Evolutionary conservation across 2,113 vertebrate species (phyloP).

Genomic region (Tyrannus savana): DNA sequence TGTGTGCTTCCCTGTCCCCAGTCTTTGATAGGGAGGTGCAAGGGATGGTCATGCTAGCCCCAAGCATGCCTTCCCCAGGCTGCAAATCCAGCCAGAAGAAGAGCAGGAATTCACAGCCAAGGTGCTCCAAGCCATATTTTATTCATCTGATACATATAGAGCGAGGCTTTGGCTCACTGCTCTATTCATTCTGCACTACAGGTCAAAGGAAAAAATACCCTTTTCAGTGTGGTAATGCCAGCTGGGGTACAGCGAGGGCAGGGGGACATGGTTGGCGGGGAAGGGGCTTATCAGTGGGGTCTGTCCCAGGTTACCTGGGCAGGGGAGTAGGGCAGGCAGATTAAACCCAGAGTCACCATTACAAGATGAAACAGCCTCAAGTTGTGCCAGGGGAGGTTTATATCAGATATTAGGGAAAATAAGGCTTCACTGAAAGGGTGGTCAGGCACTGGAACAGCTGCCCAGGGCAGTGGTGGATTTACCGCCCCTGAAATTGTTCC

Average conservation of each 20-base stretch:
- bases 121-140: neutral
- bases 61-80: fast-evolving
- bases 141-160: neutral
- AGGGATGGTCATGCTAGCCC: neutral
- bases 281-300: neutral
- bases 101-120: neutral
- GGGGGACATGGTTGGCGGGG: fast-evolving
- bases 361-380: neutral
- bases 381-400: neutral
- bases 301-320: fast-evolving
- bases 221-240: fast-evolving
- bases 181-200: neutral
- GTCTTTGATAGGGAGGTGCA: neutral
- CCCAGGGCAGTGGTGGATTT: neutral
- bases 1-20: neutral
- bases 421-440: neutral
- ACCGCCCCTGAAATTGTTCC: fast-evolving
- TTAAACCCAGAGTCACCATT: neutral
- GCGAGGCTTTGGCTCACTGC: neutral
- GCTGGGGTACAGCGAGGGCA: neutral
- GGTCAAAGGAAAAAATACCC: neutral
- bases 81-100: neutral
- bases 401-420: neutral
- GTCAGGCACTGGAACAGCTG: neutral
- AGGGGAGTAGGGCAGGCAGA: neutral